Base-by-base conservation (phyloP, 1,140 invertebrate genomes). In the Trichoplusia ni region DNA sequence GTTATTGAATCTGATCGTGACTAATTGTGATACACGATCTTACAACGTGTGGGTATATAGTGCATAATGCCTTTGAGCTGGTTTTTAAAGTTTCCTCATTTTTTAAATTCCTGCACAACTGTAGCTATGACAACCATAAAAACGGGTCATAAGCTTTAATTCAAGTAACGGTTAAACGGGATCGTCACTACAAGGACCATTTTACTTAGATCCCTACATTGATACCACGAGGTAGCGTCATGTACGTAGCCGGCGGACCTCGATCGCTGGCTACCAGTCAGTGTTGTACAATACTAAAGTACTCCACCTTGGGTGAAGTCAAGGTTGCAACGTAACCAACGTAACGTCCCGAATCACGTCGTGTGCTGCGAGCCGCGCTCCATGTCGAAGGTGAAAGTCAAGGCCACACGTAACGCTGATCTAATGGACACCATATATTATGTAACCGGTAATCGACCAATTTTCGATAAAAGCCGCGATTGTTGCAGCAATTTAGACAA, bases 311-410 rank as follows among this genome's bases (percentile, higher is more conserved):
- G 62, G 40, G 7, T 29, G 38, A 38, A 64, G 62, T 64, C 62
- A 64, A 64, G 62, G 62, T 19, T 27, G 27, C 53, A 9, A 47
- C 49, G 60, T 53, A 63, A 63, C 37, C 53, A 9, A 47, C 49
- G 60, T 53, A 63, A 63, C 37, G 51, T 65, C 63, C 63, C 59
- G 42, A 62, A 68, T 56, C 18, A 65, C 63, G 37, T 47, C 40
- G 63, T 0, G 21, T 40, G 47, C 46, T 29, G 40, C 44, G 37
- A 23, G 42, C 23, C 35, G 11, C n/a, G 35, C 31, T 29, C 14
- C 33, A 59, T 64, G 68, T 59, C 60, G 66, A 74, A 77, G 75
- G 72, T 72, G 69, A 77, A 77, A 77, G 75, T 77, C 75, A 77
- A 77, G 75, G 75, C 44, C 59, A 47, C 53, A 63, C 59, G 66